phyloP scores from a whole-genome alignment of 2,888 invertebrate species.

The Patella depressa region DNA sequence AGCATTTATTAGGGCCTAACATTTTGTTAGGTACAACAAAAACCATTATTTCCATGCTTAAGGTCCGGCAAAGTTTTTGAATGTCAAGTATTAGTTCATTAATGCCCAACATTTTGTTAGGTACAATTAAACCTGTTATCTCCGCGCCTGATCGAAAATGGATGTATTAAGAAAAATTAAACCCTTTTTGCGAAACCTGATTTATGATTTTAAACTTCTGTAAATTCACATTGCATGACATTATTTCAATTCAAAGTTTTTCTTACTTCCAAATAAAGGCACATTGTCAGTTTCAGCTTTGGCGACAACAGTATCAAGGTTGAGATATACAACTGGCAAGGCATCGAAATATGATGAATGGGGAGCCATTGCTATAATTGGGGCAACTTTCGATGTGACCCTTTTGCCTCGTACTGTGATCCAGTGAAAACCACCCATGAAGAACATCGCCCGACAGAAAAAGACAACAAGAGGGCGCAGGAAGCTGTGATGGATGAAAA shows the following conservation, averaged over 20 bases:
- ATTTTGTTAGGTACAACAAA: too few relatives aligned
- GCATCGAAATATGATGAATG: conserved; percentile 94
- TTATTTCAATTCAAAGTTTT: conserved; percentile 11
- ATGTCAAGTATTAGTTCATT: too few relatives aligned
- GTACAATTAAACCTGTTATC: too few relatives aligned
- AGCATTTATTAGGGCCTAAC: too few relatives aligned
- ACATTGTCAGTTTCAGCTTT: conserved; percentile 86
- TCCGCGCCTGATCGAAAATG: too few relatives aligned
- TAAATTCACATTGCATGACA: background rate
- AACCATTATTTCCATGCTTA: too few relatives aligned
- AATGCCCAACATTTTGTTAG: too few relatives aligned
- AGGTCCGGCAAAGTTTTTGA: too few relatives aligned
- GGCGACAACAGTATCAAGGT: conserved; percentile 91
- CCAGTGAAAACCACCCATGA: conserved; percentile 86
- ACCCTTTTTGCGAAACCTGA: too few relatives aligned
- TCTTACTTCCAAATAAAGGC: conserved; percentile 92
- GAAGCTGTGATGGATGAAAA: conserved; percentile 35
- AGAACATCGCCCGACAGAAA: conserved; percentile 76
- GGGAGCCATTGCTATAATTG: conserved; percentile 88
- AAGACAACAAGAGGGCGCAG: conserved; percentile 58
- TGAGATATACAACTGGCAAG: conserved; percentile 84
- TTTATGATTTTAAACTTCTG: background rate
- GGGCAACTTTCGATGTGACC: conserved; percentile 83
- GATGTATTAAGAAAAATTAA: too few relatives aligned
- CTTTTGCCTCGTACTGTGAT: conserved; percentile 84